Conservation (phyloP, 2,888 invertebrate species). For the Mesochorus sp. region DNA sequence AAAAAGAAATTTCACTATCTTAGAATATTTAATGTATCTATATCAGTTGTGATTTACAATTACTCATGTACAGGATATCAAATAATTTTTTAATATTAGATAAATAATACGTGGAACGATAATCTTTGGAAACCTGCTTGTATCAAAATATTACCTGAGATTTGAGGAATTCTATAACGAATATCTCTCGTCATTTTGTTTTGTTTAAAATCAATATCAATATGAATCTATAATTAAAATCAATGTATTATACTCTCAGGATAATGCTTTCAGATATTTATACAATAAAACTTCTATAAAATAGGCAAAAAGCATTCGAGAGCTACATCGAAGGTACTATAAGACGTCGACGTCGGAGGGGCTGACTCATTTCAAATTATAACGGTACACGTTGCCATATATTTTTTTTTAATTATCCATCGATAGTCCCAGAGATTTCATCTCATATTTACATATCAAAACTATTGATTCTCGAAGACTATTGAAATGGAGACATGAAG, state of each 20-base stretch:
- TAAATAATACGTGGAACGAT: too few species aligned
- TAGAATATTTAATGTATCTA: too few species aligned
- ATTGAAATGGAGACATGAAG: not conserved
- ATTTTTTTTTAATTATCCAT: constrained; percentile 17
- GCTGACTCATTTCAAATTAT: constrained; percentile 10
- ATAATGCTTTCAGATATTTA: not conserved
- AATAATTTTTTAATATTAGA: too few species aligned
- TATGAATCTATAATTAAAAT: too few species aligned
- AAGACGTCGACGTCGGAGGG: constrained; percentile 8
- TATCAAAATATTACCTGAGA: too few species aligned
- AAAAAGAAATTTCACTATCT: too few species aligned
- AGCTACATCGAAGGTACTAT: not conserved
- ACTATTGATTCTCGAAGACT: constrained; percentile 64
- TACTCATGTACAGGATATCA: too few species aligned
- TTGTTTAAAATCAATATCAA: too few species aligned
- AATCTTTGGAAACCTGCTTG: too few species aligned
- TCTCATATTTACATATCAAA: constrained; percentile 73
- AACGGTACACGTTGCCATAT: not conserved
- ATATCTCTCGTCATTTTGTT: too few species aligned
- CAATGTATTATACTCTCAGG: not conserved
- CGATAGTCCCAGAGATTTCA: constrained; percentile 62
- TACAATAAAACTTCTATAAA: not conserved
- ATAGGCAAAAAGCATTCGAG: not conserved
- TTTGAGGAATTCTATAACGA: too few species aligned
- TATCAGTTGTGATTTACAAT: too few species aligned